Evolutionary conservation across 2,888 invertebrate genomes (phyloP), one percentile per base, ranked within the genome.

Genomic region (Protonemura montana): DNA sequence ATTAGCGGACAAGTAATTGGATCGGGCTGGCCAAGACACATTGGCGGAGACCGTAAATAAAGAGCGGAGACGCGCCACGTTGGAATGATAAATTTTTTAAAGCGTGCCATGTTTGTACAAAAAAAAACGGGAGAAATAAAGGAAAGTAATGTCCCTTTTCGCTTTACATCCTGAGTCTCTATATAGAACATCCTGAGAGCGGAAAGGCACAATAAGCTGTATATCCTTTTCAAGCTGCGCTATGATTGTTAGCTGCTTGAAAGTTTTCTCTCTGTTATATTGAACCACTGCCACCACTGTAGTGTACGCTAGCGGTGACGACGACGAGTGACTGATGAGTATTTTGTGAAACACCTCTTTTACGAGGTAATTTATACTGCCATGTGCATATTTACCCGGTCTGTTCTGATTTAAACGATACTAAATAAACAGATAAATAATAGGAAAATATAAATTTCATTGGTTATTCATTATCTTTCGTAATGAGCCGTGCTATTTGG

Each of bases 191-290:
- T 59, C 59, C 59, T 10, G 59, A 59, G 59, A 59, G 21, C 59
- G 59, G 59, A 59, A 59, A 59, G 59, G 59, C 59, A 59, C 59
- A 59, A 59, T 59, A 59, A 59, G 59, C 59, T 59, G 59, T 59
- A 21, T 59, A 59, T 59, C 59, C 59, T 59, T 7, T 21, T 10
- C 59, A 21, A 59, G 59, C 59, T 3, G 59, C 59, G 3, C 1
- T 10, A 59, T 59, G 59, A 59, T 59, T 59, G 59, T 59, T 59
- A 21, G 59, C 59, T 59, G 59, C 59, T 59, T 59, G 59, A 59
- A 59, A 59, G 59, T 59, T 59, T 59, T 59, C 59, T 59, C 59
- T 59, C 59, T 21, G 2, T 21, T 59, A 21, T 59, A 21, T 59
- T 59, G 59, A 59, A 21, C 59, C 59, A 13, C 59, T 59, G 59